A percentile compares a stretch with the other conserved stretches of the same genome.
These are phyloP conservation scores for Apogon talboti DNA, from an alignment of 2,797 vertebrate genomes.

Conservation along the genomic window DNA sequence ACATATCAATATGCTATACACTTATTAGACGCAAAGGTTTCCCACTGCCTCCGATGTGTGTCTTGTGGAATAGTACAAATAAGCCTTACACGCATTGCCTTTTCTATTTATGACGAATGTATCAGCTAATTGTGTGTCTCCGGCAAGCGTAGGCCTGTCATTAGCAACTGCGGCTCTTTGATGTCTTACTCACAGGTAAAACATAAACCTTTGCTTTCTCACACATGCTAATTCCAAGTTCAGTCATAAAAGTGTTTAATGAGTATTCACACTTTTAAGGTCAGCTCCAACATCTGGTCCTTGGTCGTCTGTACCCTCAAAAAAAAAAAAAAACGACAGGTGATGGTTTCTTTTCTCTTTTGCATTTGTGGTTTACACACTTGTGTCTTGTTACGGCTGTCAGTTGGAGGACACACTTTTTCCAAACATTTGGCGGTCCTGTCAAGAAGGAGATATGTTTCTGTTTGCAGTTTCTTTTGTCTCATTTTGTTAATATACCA, in stretches of 20 bases:
- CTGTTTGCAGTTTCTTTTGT: slow-evolving; percentile 12
- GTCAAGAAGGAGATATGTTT: slow-evolving; percentile 25
- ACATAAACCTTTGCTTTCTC: slow-evolving; percentile 50
- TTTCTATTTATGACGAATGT: slow-evolving; percentile 56
- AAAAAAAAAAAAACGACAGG: slow-evolving; percentile 40
- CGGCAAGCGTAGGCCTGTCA: slow-evolving; percentile 68
- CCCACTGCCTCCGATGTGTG: slow-evolving; percentile 4
- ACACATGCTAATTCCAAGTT: slow-evolving; percentile 59
- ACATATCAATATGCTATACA: slow-evolving; percentile 4
- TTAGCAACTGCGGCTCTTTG: slow-evolving; percentile 73
- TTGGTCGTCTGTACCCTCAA: slow-evolving; percentile 20
- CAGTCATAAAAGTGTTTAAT: slow-evolving; percentile 70
- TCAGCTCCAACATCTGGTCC: slow-evolving; percentile 72
- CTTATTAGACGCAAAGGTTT: background rate
- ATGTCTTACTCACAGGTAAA: slow-evolving; percentile 70
- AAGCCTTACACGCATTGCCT: slow-evolving; percentile 9
- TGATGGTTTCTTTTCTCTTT: slow-evolving; percentile 35
- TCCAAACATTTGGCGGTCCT: slow-evolving; percentile 36
- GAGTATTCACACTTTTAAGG: slow-evolving; percentile 62
- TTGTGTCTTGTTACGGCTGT: background rate
- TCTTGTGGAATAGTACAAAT: background rate
- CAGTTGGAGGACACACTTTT: slow-evolving; percentile 1
- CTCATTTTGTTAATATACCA: slow-evolving; percentile 10
- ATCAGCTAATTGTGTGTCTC: slow-evolving; percentile 60
- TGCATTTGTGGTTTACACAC: slow-evolving; percentile 22